Evolutionary conservation across 2,113 vertebrate genomes (phyloP).

Genomic region (Passer domesticus): DNA sequence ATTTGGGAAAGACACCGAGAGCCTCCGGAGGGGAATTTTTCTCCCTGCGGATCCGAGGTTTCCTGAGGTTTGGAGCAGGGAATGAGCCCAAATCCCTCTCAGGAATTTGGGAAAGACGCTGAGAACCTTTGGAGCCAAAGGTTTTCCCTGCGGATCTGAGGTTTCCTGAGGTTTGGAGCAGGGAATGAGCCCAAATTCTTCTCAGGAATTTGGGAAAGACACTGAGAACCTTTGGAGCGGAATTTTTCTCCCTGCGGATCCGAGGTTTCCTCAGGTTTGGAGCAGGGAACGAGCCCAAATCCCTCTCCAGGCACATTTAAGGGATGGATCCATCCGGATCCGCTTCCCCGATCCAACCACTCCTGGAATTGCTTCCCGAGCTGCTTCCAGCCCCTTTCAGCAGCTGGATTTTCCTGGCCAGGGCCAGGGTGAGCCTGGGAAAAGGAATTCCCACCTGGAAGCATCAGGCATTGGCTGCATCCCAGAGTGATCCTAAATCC

Average conservation of each 20-base stretch:
- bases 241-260: not conserved
- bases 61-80: not conserved
- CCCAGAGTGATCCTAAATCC: accelerated
- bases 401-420: not conserved
- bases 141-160: not conserved
- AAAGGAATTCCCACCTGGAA: not conserved
- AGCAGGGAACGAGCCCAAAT: not conserved
- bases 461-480: not conserved
- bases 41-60: not conserved
- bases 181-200: not conserved
- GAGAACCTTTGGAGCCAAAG: not conserved
- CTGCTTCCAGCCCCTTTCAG: not conserved
- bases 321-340: not conserved
- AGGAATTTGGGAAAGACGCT: not conserved
- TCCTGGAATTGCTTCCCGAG: not conserved
- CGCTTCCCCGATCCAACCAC: accelerated
- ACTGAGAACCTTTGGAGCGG: not conserved
- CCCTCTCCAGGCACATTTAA: not conserved
- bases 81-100: not conserved
- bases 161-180: not conserved
- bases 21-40: not conserved
- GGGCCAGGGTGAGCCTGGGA: not conserved
- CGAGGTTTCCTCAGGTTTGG: not conserved
- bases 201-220: not conserved
- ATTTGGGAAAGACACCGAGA: not conserved